A percentile compares a stretch with the other conserved stretches of the same genome.
phyloP scores from a whole-genome alignment of 2,888 invertebrate genomes.

The Hirtodrosophila histrioides region DNA sequence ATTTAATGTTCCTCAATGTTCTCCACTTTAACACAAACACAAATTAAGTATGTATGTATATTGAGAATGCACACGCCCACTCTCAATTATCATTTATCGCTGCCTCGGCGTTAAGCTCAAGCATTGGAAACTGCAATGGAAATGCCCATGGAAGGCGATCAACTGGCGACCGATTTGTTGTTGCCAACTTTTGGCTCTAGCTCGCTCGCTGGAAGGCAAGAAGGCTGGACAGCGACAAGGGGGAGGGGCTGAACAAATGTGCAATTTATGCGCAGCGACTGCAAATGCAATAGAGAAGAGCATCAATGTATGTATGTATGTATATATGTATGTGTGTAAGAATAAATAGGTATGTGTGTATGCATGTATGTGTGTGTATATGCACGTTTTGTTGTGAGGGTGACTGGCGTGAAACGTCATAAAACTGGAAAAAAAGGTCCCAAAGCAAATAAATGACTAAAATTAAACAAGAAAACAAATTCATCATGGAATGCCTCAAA shows the following conservation, averaged over 20 bases:
- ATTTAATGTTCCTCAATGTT: no score
- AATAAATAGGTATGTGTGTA: conserved; percentile 18
- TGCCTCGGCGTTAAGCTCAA: conserved; percentile 7
- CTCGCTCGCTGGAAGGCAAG: no score
- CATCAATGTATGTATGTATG: conserved; percentile 1
- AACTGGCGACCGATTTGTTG: conserved; percentile 17
- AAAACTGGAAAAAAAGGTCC: conserved; percentile 36
- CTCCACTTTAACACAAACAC: neutral
- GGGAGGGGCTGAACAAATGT: conserved; percentile 32
- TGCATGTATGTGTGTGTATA: conserved; percentile 14
- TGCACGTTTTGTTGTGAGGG: conserved; percentile 35
- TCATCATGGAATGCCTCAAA: conserved; percentile 68
- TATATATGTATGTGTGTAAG: conserved; percentile 9
- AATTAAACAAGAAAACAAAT: conserved; percentile 73
- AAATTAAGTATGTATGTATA: no score
- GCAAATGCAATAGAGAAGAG: conserved; percentile 38
- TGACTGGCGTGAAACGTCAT: conserved; percentile 38
- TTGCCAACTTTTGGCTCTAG: neutral
- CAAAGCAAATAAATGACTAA: conserved; percentile 68
- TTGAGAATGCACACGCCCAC: conserved; percentile 4
- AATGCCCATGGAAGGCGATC: conserved; percentile 30
- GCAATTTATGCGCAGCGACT: conserved; percentile 29
- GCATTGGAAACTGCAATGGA: conserved; percentile 19
- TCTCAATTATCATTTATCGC: conserved; percentile 11
- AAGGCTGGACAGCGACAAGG: conserved; percentile 7